Conservation (phyloP, 1,140 invertebrate genomes). For the Apis cerana region DNA sequence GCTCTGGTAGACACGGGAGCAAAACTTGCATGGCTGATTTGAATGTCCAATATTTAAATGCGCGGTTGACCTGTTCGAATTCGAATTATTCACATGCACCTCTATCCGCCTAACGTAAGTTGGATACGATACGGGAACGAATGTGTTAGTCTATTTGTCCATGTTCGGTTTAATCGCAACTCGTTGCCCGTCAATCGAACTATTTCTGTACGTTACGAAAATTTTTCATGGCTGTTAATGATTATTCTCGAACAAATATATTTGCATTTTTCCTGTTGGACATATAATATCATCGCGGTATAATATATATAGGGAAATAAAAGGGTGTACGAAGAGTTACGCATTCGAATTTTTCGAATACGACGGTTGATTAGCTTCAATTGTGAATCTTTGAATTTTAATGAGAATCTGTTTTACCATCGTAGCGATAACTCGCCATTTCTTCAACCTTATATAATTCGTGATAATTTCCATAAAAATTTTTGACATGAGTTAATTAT, state of each 20-base stretch:
- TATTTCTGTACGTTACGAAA: slow-evolving; percentile 7
- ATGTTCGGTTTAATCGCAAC: slow-evolving; percentile 30
- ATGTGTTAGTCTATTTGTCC: slow-evolving; percentile 24
- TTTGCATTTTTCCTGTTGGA: background rate
- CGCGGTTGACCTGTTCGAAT: slow-evolving; percentile 29
- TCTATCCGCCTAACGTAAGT: slow-evolving; percentile 24
- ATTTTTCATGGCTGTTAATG: slow-evolving; percentile 4
- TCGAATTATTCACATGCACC: slow-evolving; percentile 34
- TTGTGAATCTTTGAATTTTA: background rate
- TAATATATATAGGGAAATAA: background rate
- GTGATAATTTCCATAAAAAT: background rate
- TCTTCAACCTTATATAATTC: background rate
- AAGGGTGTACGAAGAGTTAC: too few relatives aligned
- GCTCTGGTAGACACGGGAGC: background rate
- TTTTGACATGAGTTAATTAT: background rate
- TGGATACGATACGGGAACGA: slow-evolving; percentile 23
- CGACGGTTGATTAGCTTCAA: background rate
- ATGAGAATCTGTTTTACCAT: background rate
- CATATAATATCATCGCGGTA: too few relatives aligned
- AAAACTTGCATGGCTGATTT: slow-evolving; percentile 23
- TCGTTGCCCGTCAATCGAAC: background rate
- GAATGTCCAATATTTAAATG: slow-evolving; percentile 46
- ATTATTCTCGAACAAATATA: slow-evolving; percentile 5
- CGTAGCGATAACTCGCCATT: background rate
- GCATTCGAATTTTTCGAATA: background rate